Percentiles rank a stretch among this genome's conserved stretches.
Conservation (phyloP, 2,797 vertebrate species). For the Philypnodon macrostomus region DNA sequence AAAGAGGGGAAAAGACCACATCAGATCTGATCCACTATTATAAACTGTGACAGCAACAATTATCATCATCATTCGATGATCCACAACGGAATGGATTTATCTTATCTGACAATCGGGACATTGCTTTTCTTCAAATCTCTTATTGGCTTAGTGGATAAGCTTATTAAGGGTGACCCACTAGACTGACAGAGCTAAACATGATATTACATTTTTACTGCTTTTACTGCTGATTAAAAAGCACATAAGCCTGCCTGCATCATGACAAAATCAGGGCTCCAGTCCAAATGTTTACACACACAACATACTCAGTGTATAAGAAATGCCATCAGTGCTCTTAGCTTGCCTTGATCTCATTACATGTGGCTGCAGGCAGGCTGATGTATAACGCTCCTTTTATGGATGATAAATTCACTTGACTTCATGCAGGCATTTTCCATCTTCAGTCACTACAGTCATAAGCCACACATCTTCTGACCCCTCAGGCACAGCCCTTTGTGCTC, state of each 20-base stretch:
- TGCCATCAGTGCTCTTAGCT: conserved; percentile 31
- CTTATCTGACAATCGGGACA: conserved; percentile 72
- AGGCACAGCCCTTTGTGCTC: no score
- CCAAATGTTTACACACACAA: conserved; percentile 38
- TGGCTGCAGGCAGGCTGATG: conserved; percentile 8
- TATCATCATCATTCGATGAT: conserved; percentile 35
- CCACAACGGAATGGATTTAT: conserved; percentile 58
- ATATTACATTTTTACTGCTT: conserved; percentile 54
- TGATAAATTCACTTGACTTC: conserved; percentile 1
- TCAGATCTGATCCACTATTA: conserved; percentile 54
- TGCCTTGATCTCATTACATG: conserved; percentile 48
- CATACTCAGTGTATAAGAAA: conserved; percentile 7
- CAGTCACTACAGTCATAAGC: no score
- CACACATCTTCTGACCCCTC: background rate
- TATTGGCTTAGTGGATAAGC: conserved; percentile 71
- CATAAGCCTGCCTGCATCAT: conserved; percentile 14
- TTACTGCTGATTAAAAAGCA: conserved; percentile 47
- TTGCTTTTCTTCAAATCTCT: conserved; percentile 59
- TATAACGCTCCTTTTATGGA: no score
- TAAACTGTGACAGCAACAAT: conserved; percentile 61
- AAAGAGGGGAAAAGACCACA: conserved; percentile 28
- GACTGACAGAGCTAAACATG: conserved; percentile 56
- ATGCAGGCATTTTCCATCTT: background rate
- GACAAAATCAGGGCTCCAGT: conserved; percentile 24
- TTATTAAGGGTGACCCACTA: conserved; percentile 62